Percentiles rank a stretch among this genome's conserved stretches.
Conservation (phyloP, 2,888 invertebrate genomes). For the Sussaba pulchella region DNA sequence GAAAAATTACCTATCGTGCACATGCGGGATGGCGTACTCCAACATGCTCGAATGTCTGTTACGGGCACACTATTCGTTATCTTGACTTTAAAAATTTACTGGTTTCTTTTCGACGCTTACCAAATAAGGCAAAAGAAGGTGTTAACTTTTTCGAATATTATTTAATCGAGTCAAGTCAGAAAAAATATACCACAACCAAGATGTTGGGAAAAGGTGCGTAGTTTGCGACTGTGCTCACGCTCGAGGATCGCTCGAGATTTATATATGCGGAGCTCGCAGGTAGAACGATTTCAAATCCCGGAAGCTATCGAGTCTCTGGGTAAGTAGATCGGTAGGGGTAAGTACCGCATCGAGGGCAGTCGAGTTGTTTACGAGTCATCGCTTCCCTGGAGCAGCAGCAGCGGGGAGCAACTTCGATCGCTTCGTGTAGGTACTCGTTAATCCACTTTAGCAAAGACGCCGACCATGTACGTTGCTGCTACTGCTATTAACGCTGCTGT, state of each 20-base stretch:
- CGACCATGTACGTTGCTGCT: not conserved
- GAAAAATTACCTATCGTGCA: too few species aligned
- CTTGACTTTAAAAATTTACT: too few species aligned
- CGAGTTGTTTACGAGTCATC: conserved; percentile 42
- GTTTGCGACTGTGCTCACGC: too few species aligned
- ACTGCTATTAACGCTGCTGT: not conserved
- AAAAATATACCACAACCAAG: too few species aligned
- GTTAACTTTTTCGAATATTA: too few species aligned
- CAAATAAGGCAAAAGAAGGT: too few species aligned
- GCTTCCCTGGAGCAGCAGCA: conserved; percentile 21
- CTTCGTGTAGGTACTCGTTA: conserved; percentile 17
- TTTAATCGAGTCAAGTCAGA: too few species aligned
- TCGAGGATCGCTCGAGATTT: not conserved
- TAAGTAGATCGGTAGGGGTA: conserved; percentile 14
- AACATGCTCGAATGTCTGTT: too few species aligned
- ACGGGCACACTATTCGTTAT: too few species aligned
- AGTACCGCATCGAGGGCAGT: conserved; percentile 38
- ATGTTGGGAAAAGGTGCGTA: too few species aligned
- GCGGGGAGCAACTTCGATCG: conserved; percentile 33
- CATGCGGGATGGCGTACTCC: too few species aligned
- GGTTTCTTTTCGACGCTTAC: too few species aligned
- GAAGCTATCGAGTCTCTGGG: conserved; percentile 12
- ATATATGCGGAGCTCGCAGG: conserved; percentile 1
- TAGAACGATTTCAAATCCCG: conserved; percentile 19
- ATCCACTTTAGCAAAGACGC: conserved; percentile 30